These are phyloP conservation scores for Coreius guichenoti DNA, from an alignment of 2,797 vertebrate species.

Conservation along the genomic window DNA sequence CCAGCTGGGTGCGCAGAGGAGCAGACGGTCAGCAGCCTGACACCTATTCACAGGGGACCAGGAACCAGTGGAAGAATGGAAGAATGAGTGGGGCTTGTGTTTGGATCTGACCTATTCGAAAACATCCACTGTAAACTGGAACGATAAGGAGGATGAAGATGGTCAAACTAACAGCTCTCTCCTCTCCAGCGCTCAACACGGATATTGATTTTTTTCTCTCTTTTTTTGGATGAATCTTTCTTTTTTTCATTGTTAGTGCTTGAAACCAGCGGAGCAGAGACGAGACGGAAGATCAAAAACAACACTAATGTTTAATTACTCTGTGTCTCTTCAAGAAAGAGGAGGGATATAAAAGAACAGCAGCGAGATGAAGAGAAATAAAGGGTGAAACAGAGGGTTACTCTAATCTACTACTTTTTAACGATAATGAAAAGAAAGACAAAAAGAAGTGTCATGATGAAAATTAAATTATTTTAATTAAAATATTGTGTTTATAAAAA, in stretches of 20 bases:
- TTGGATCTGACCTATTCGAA: conserved; percentile 43
- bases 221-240: conserved; percentile 53
- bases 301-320: conserved; percentile 80
- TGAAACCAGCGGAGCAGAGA: conserved; percentile 64
- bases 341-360: conserved; percentile 21
- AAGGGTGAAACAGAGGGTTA: conserved; percentile 12
- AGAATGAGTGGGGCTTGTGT: background rate
- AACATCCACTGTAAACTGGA: conserved; percentile 19
- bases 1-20: conserved; percentile 78
- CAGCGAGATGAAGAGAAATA: background rate
- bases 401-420: background rate
- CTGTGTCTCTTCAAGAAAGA: conserved; percentile 66
- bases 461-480: too few relatives aligned
- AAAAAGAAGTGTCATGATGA: too few relatives aligned
- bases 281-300: conserved; percentile 74
- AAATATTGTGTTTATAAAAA: too few relatives aligned
- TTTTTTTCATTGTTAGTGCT: conserved; percentile 57
- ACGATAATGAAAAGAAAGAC: background rate
- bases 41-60: background rate
- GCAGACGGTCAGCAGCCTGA: conserved; percentile 59
- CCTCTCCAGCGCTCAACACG: conserved; percentile 56
- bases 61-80: background rate
- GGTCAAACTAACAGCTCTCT: conserved; percentile 30
- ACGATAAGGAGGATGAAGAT: conserved; percentile 6
- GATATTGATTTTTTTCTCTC: conserved; percentile 65